Conservation (phyloP, 2,888 invertebrate species). For the Eupithecia subfuscata region DNA sequence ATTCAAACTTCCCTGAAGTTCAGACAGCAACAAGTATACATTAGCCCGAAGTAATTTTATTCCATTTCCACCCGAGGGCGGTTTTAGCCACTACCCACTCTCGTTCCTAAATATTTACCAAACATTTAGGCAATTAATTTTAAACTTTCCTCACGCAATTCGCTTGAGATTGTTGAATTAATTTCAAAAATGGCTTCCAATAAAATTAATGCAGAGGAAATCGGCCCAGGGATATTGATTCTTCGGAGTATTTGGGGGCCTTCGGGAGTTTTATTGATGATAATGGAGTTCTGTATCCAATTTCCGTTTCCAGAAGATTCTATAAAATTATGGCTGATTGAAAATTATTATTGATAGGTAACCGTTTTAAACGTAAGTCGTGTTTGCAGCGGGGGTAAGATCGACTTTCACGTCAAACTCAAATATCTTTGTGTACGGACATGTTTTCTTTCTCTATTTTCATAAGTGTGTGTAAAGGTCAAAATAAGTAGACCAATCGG, state of each 20-base stretch:
- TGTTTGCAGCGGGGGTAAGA: not conserved
- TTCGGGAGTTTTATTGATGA: conserved; percentile 60
- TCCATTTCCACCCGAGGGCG: conserved; percentile 16
- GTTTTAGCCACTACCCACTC: conserved; percentile 34
- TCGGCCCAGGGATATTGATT: conserved; percentile 57
- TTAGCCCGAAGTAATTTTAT: conserved; percentile 26
- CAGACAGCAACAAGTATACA: conserved; percentile 11
- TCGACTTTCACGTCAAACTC: not conserved
- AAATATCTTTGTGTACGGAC: not conserved
- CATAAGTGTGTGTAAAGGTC: not conserved
- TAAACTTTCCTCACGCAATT: conserved; percentile 35
- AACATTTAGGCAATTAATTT: conserved; percentile 40
- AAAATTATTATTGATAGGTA: conserved; percentile 50
- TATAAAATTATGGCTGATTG: conserved; percentile 61
- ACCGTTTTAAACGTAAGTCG: conserved; percentile 39
- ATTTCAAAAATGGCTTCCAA: conserved; percentile 37
- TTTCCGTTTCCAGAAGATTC: conserved; percentile 67
- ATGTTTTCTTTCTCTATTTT: no score
- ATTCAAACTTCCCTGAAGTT: not conserved
- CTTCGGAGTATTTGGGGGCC: conserved; percentile 45
- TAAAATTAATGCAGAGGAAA: conserved; percentile 44
- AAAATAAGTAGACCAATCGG: not conserved
- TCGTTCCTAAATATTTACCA: conserved; percentile 36
- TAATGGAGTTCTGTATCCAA: conserved; percentile 71
- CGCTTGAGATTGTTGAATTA: conserved; percentile 31